Base-by-base conservation (phyloP, 2,113 vertebrate genomes). In the Arvicanthis niloticus region DNA sequence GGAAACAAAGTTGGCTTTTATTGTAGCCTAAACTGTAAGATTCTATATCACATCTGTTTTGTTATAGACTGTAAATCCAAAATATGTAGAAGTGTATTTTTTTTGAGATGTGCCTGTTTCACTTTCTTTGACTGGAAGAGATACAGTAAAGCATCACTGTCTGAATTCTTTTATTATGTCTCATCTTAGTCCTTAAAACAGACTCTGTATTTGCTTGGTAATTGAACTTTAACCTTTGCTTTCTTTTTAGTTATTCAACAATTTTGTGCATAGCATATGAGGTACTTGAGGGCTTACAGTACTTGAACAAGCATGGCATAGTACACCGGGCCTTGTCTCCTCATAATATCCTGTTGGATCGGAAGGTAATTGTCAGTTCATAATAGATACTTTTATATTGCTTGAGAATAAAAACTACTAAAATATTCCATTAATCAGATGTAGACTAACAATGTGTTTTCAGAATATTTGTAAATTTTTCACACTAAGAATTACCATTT, bases 301-400 rank as follows among this genome's bases (percentile, higher is more conserved):
- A 99, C 58, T 99, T 99, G 99, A 99, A 99, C 98, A 99, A 98
- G 93, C 99, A 99, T 81, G 99, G 99, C n/a, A 99, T 99, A 98
- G 99, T 99, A 51, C 99, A 99, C 96, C 98, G 99, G 95, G 99
- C 99, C 2, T 99, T 99, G 37, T 99, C 98, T 22, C 98, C 99
- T 82, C 98, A 99, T 97, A 99, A 99, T 95, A 99, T 99, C 92
- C 99, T 99, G 91, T 96, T 99, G 99, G 99, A 99, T 97, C 98
- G 94, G 97, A 99, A 99, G 99, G 99, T 99, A 98, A 94, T 95
- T 42, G 29, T 96, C 10, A 80, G 81, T 24, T 51, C 95, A 76
- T 89, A 1, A 88, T 87, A 80, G 62, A 65, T 75, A 48, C 26
- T 73, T 94, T 31, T 81, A 76, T 68, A 17, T 16, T 93, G 42